Percentiles rank a stretch among this genome's conserved stretches.
Evolutionary conservation across 2,888 invertebrate genomes (phyloP).

Genomic region (Eremobia ochroleuca): DNA sequence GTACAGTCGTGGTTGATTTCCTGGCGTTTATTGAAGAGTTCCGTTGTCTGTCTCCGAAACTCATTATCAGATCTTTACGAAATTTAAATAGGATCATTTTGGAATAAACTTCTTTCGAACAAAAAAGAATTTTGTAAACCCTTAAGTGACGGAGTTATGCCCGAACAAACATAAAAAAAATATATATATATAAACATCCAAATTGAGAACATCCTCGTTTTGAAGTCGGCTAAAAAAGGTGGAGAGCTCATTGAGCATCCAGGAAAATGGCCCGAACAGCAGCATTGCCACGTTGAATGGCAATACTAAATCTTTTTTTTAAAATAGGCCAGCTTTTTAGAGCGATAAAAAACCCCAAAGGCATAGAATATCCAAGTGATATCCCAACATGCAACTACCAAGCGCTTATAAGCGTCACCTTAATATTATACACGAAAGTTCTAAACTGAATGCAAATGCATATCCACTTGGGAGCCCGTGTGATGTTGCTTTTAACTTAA

Average conservation of each 20-base stretch:
- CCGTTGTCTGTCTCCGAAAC: too few relatives aligned
- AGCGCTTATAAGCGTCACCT: slow-evolving; percentile 11
- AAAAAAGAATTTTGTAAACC: too few relatives aligned
- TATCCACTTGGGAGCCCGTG: slow-evolving; percentile 36
- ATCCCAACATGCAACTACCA: slow-evolving; percentile 7
- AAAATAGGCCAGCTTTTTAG: background rate
- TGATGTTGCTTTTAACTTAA: slow-evolving; percentile 61
- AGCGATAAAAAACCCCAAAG: background rate
- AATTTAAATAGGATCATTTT: too few relatives aligned
- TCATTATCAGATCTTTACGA: too few relatives aligned
- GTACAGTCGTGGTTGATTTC: too few relatives aligned
- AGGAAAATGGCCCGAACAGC: background rate
- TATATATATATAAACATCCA: too few relatives aligned
- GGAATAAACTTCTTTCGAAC: too few relatives aligned
- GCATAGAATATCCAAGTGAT: slow-evolving; percentile 23
- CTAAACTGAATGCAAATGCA: slow-evolving; percentile 46
- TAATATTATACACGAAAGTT: slow-evolving; percentile 42
- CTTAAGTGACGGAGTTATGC: too few relatives aligned
- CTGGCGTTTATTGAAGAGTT: too few relatives aligned
- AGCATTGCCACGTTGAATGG: background rate
- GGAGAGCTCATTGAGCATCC: background rate
- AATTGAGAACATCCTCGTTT: too few relatives aligned
- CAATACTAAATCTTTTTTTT: background rate
- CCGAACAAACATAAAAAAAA: too few relatives aligned
- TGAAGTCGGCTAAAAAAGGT: too few relatives aligned